Conservation (phyloP, 2,797 vertebrate genomes). For the Rhynchotus rufescens region DNA sequence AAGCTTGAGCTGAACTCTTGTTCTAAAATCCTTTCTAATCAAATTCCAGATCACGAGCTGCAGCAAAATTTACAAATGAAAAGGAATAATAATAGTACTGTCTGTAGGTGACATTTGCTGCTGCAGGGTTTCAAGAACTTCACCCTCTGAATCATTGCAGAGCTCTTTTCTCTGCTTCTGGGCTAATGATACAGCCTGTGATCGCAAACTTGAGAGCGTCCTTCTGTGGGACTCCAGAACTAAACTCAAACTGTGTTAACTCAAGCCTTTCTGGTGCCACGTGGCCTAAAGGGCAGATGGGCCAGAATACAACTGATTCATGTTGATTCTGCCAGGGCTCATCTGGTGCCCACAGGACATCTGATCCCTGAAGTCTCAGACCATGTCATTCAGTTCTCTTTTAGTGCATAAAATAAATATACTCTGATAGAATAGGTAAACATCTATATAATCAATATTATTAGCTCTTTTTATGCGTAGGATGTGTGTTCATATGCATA, state of each 20-base stretch:
- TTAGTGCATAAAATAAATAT: neutral
- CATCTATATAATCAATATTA: neutral
- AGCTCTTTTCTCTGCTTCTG: neutral
- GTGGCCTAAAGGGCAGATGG: neutral
- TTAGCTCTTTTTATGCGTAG: neutral
- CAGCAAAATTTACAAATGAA: neutral
- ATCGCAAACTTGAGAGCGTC: neutral
- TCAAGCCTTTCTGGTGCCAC: rapidly evolving
- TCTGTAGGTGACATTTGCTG: neutral
- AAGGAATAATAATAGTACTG: neutral
- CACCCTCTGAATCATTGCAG: neutral
- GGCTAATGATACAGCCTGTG: neutral
- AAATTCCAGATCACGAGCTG: neutral
- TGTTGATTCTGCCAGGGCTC: neutral
- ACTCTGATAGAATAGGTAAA: neutral
- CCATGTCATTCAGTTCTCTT: neutral
- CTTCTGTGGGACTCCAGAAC: neutral
- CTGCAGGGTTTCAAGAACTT: neutral
- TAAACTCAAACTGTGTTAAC: neutral
- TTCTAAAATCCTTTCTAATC: neutral
- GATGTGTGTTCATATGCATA: rapidly evolving
- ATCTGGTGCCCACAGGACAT: neutral
- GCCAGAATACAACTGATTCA: neutral
- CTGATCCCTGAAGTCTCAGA: neutral
- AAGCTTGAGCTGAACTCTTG: neutral